These are phyloP conservation scores for Clupea harengus DNA, from an alignment of 2,113 vertebrate species.

Conservation along the genomic window DNA sequence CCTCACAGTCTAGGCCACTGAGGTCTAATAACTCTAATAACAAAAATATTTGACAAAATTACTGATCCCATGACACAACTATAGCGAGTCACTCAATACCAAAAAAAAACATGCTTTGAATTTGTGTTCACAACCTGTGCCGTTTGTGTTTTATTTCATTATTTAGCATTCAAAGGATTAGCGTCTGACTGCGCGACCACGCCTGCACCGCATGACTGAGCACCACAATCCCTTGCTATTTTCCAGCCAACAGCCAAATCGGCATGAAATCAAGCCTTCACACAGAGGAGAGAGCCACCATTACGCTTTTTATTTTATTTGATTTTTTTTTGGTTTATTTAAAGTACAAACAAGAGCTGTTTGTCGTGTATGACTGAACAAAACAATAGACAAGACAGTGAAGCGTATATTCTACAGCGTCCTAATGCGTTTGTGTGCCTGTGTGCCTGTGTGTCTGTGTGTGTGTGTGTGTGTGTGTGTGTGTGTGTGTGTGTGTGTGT, in stretches of 20 bases:
- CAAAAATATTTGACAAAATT: not conserved
- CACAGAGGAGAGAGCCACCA: not conserved
- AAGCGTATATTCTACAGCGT: not conserved
- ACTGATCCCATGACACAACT: not conserved
- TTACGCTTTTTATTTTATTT: not conserved
- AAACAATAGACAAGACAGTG: not conserved
- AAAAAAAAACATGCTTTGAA: not conserved
- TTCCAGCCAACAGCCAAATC: not conserved
- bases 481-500: no score
- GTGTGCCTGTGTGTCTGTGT: no score
- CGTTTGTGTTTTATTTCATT: not conserved
- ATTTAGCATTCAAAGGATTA: constrained; percentile 37
- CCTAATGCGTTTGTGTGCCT: no score
- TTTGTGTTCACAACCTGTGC: constrained; percentile 34
- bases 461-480: no score
- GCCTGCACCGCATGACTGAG: constrained; percentile 32
- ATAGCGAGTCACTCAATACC: not conserved
- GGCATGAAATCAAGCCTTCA: not conserved
- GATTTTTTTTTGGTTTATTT: not conserved
- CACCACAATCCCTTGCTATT: constrained; percentile 18
- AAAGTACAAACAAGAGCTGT: not conserved
- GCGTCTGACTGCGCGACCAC: constrained; percentile 26
- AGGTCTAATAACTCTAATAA: not conserved
- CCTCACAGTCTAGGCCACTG: no score
- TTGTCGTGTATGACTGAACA: not conserved